Base-by-base conservation (phyloP, 2,888 invertebrate species). In the Uropetala carovei region DNA sequence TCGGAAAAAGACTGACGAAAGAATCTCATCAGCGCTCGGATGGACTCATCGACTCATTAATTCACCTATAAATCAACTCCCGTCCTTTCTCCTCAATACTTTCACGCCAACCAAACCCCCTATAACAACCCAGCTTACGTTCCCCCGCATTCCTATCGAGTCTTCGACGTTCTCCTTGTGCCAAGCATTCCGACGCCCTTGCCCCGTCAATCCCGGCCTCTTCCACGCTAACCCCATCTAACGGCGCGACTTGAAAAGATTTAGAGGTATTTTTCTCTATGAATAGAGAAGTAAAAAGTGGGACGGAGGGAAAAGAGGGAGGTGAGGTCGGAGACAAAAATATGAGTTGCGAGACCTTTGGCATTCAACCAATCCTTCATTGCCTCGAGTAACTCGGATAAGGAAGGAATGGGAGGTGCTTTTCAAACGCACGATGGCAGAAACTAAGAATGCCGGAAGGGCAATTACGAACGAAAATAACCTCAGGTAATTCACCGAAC, bases 281-380 rank as follows among this genome's bases (percentile, higher is more conserved):
- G 68, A 68, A 68, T 68, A 68, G 68, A 43, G 68, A 68, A 18
- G 14, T 7, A 43, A 5, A 43, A 5, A 5, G 43, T 13, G 16
- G 58, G 59, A 13, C n/a, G 60, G n/a, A 56, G 18, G 64, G 11
- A n/a, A 5, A n/a, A 64, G 64, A 64, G n/a, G 7, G 22, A 82
- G 82, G 27, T 82, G 83, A 43, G 83, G 83, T 18, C 83, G 11
- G 30, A 84, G 84, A 59, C 30, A 14, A 59, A 58, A 85, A 85
- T 22, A 58, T 13, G 22, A 58, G n/a, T 58, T 22, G 85, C 85
- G 85, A 85, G 85, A 58, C n/a, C 57, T 43, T 18, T 85, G 85
- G 58, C 85, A 22, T n/a, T 85, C 13, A 27, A 14, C 27, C 59
- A 58, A 85, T 14, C 68, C 82, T 27, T 43, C 82, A 9, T 14